A percentile compares a stretch with the other conserved stretches of the same genome.
phyloP scores from a whole-genome alignment of 2,888 invertebrate species.

The Frankliniella intonsa region DNA sequence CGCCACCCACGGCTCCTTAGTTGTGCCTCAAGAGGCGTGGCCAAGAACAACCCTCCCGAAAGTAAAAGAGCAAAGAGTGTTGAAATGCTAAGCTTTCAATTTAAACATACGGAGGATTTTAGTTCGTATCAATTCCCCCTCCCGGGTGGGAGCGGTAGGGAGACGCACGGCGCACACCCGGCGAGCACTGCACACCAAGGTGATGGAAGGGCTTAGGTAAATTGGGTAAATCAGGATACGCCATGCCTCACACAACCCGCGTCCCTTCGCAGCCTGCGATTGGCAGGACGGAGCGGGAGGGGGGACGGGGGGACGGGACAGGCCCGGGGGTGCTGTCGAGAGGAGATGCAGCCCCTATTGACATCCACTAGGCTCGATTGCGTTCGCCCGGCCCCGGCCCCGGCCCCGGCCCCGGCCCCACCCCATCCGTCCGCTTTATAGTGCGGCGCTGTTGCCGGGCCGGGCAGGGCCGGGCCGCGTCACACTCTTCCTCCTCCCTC shows the following conservation, averaged over 20 bases:
- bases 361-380: constrained; percentile 4
- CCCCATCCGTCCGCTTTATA: neutral
- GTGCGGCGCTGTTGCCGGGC: neutral
- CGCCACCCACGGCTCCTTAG: too few species aligned
- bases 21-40: too few species aligned
- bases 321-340: neutral
- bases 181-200: neutral
- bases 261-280: neutral
- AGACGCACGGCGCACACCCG: too few species aligned
- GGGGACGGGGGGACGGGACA: neutral
- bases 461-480: neutral
- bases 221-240: constrained; percentile 1
- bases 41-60: too few species aligned
- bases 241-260: neutral
- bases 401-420: neutral
- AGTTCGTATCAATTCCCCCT: too few species aligned
- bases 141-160: too few species aligned
- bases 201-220: constrained; percentile 3
- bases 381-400: neutral
- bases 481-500: neutral
- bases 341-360: neutral
- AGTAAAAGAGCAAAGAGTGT: too few species aligned
- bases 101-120: too few species aligned
- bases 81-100: too few species aligned
- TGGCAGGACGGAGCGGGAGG: neutral